Base-by-base conservation (phyloP, 2,888 invertebrate genomes). In the Lasius fuliginosus region DNA sequence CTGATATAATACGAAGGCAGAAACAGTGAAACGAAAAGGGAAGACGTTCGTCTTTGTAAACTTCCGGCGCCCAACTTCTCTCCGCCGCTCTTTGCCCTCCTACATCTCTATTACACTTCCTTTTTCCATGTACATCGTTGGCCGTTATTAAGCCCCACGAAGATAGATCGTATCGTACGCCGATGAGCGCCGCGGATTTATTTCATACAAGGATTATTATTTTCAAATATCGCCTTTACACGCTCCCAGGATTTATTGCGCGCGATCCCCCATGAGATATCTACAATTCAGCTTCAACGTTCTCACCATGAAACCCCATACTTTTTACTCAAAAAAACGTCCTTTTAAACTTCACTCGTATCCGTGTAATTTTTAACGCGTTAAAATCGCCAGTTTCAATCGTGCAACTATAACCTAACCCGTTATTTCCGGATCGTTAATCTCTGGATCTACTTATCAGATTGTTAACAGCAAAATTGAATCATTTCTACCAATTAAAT, bases 1-100 rank as follows among this genome's bases (percentile, higher is more conserved):
- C 82, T 76, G 73, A 76, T 74, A 84, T 83, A 87, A 90, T 87
- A 88, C 76, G 81, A 88, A 75, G 85, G 76, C 33, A 84, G 85
- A 84, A 84, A 86, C 74, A 83, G 79, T 77, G 65, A 65, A 65
- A 53, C 27, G 42, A 33, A 40, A 79, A 40, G 56, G 53, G 65
- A 62, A 49, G 62, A 73, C 56, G 62, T 74, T 71, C 71, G 30
- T 83, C 75, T 71, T 82, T 60, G 68, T 68, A 79, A 74, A 79
- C 75, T 85, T 83, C 71, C 83, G 75, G 64, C 82, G 68, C 69
- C 33, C 75, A 69, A 77, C 76, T 68, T 60, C 62, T 49, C 23
- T 11, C 42, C 42, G 23, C 53, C 69, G n/a, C 69, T 49, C 23
- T 56, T 73, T 49, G 12, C 18, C 40, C 33, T n/a, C 23, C 56